Conservation (phyloP, 2,113 vertebrate genomes). For the Mustelus asterias region DNA sequence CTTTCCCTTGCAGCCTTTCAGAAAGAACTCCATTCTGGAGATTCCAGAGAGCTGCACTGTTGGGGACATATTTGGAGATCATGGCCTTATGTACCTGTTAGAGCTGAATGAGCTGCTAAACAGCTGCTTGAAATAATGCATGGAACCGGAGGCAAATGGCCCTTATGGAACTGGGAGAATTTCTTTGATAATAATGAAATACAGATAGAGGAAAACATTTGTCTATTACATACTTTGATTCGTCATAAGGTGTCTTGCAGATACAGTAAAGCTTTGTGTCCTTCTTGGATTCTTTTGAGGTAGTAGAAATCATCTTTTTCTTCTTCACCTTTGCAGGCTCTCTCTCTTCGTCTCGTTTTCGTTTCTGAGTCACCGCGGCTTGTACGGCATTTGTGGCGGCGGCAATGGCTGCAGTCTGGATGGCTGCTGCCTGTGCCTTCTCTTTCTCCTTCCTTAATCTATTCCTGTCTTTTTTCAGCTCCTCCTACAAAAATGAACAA, state of each 20-base stretch:
- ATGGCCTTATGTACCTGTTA: background rate
- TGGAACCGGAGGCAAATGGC: background rate
- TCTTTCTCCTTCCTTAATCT: constrained; percentile 86
- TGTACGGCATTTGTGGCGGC: constrained; percentile 49
- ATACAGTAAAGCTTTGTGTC: constrained; percentile 98
- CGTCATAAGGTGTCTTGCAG: constrained; percentile 96
- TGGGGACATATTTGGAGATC: background rate
- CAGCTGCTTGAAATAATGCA: background rate
- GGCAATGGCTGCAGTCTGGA: constrained; percentile 35
- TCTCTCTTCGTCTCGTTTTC: constrained; percentile 83
- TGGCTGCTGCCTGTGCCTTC: constrained; percentile 65
- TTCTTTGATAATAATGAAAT: background rate
- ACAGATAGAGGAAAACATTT: background rate
- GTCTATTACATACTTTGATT: constrained; percentile 79
- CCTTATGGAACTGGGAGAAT: background rate
- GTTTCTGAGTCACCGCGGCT: constrained; percentile 62
- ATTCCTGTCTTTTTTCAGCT: constrained; percentile 79
- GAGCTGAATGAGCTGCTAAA: background rate
- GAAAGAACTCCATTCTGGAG: background rate
- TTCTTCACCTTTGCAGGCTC: constrained; percentile 84
- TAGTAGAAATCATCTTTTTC: constrained; percentile 95
- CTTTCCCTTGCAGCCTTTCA: background rate
- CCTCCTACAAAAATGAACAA: constrained; percentile 65
- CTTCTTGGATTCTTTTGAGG: constrained; percentile 94
- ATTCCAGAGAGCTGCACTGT: background rate